phyloP scores from a whole-genome alignment of 2,113 vertebrate genomes.

The Microtus pennsylvanicus region DNA sequence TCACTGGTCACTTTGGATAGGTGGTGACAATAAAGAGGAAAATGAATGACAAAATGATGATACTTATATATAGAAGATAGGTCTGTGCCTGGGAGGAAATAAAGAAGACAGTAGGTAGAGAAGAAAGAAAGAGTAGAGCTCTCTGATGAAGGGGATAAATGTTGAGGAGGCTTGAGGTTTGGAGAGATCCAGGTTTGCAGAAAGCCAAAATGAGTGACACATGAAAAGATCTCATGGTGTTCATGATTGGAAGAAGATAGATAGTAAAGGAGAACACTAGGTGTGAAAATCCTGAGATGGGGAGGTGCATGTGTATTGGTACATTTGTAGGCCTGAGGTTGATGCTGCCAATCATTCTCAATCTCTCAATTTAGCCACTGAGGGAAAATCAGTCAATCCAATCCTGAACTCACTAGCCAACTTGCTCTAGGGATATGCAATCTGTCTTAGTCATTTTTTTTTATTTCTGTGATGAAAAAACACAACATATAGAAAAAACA shows the following conservation, averaged over 20 bases:
- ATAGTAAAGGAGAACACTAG: not conserved
- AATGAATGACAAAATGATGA: not conserved
- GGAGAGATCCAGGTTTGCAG: not conserved
- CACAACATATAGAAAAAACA: not conserved
- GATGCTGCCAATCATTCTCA: not conserved
- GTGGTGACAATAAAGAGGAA: not conserved
- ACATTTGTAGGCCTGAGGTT: too few species aligned
- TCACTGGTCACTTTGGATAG: not conserved
- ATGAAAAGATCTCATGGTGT: not conserved
- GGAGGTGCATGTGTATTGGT: rapidly evolving
- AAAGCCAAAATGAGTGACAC: too few species aligned
- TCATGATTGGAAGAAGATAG: not conserved
- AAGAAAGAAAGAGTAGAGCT: not conserved
- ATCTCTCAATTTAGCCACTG: not conserved
- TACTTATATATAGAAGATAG: not conserved
- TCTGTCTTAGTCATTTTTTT: not conserved
- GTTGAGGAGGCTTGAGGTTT: not conserved
- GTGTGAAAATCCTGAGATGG: not conserved
- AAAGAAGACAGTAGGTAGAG: not conserved
- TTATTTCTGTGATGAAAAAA: not conserved
- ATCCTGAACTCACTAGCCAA: not conserved
- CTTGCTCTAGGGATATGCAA: not conserved
- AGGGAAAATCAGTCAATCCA: not conserved
- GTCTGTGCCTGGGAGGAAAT: not conserved
- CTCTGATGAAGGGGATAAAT: not conserved